Evolutionary conservation across 2,888 invertebrate genomes (phyloP), one percentile per base, ranked within the genome.

Genomic region (Cybosia mesomella): DNA sequence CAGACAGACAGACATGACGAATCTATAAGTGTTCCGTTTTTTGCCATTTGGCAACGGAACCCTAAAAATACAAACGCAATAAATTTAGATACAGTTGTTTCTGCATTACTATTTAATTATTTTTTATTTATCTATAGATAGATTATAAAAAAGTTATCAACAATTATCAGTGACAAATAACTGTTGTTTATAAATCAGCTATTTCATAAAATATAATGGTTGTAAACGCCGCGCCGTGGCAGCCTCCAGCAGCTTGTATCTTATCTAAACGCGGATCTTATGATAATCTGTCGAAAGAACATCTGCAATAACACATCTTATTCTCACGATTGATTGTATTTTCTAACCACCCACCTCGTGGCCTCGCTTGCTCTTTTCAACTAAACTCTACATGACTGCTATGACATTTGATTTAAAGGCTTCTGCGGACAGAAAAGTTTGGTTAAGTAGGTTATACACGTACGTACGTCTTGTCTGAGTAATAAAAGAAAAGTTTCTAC

Each of bases 201-300:
- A 24, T 36, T 22, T 55, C 57, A 39, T 57, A 64, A 39, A 57
- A 64, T 64, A 58, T 21, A 21, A 32, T 55, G 57, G 43, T 55
- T 61, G 34, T 22, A 43, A 5, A 15, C 60, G 43, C 61, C 36
- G 39, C 65, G 24, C 63, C 68, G 57, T 71, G 64, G 67, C 63
- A 21, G 67, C 59, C 22, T n/a, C 24, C 43, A 66, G 55, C 61
- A 62, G 53, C 66, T 32, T 58, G 58, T 68, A 34, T 57, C 55
- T 73, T 75, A 77, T 77, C 75, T 72, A 68, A 73, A 73, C 70
- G 68, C 54, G 68, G 67, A 80, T 77, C 73, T 74, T 73, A 77
- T 72, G 70, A 39, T 80, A 70, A 79, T 73, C 66, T 63, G 72
- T 69, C 59, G 64, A 70, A 70, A 73, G 58, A 59, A 66, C 70